These are phyloP conservation scores for Premnoplex brunnescens DNA, from an alignment of 2,797 vertebrate genomes.

Conservation along the genomic window DNA sequence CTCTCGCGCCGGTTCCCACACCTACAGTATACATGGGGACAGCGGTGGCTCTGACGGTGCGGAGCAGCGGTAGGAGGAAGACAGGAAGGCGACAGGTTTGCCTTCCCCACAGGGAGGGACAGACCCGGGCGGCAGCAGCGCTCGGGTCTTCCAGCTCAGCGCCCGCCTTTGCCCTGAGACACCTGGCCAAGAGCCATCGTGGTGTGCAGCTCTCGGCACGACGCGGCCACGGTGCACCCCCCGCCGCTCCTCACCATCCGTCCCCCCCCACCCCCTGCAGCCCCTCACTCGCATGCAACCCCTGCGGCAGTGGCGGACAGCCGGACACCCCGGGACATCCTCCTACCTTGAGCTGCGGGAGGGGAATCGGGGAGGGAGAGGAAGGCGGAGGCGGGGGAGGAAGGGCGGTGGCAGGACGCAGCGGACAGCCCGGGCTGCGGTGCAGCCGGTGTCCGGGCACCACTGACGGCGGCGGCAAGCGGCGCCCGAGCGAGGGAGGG, in stretches of 20 bases:
- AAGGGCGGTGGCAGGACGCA: constrained; percentile 38
- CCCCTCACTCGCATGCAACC: constrained; percentile 9
- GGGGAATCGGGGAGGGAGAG: constrained; percentile 20
- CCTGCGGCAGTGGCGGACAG: not conserved
- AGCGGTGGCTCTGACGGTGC: not conserved
- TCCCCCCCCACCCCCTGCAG: not conserved
- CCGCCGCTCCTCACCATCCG: too few species aligned
- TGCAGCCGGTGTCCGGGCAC: constrained; percentile 65
- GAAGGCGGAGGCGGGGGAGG: constrained; percentile 27
- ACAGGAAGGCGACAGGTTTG: not conserved
- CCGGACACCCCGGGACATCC: not conserved
- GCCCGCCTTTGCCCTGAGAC: not conserved
- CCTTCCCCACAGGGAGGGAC: not conserved
- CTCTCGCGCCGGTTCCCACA: not conserved
- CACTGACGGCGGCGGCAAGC: constrained; percentile 61
- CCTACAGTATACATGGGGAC: not conserved
- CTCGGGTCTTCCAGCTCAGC: not conserved
- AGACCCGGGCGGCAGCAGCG: not conserved
- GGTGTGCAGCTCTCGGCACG: not conserved
- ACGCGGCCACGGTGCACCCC: not conserved
- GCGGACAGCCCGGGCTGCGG: constrained; percentile 30
- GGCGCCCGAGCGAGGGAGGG: not conserved
- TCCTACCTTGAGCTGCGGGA: constrained; percentile 56
- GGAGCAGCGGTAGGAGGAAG: not conserved
- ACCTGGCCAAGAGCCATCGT: not conserved